A percentile compares a stretch with the other conserved stretches of the same genome.
Conservation (phyloP, 2,888 invertebrate species). For the Thecophora atra region DNA sequence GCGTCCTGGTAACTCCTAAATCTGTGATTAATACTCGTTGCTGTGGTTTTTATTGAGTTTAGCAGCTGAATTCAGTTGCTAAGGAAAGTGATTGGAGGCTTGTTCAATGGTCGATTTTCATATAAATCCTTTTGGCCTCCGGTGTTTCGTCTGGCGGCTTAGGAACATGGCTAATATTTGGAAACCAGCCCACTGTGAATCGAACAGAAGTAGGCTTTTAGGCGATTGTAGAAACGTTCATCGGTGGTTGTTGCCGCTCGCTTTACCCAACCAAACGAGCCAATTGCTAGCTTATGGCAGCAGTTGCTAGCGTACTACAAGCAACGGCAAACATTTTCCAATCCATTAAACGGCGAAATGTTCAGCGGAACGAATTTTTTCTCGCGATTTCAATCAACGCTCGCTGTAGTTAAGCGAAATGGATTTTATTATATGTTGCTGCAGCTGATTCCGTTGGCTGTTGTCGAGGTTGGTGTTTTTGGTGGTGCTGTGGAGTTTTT, state of each 20-base stretch:
- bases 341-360: conserved; percentile 41
- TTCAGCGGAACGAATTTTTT: conserved; percentile 42
- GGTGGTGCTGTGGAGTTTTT: background rate
- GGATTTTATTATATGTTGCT: conserved; percentile 15
- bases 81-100: too few species aligned
- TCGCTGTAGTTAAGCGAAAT: conserved; percentile 17
- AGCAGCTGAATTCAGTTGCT: too few species aligned
- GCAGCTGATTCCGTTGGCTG: background rate
- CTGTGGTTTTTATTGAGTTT: too few species aligned
- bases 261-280: background rate
- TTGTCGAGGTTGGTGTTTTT: background rate
- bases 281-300: background rate
- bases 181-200: background rate
- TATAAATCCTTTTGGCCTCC: too few species aligned
- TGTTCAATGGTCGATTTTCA: too few species aligned
- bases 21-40: too few species aligned
- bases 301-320: background rate
- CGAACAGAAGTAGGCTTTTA: background rate
- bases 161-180: background rate
- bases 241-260: too few species aligned
- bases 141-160: background rate
- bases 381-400: conserved; percentile 35
- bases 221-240: background rate
- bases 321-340: conserved; percentile 40
- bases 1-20: too few species aligned